Evolutionary conservation across 2,888 invertebrate genomes (phyloP), one percentile per base, ranked within the genome.

Genomic region (Sinodicranocentrus sp.): DNA sequence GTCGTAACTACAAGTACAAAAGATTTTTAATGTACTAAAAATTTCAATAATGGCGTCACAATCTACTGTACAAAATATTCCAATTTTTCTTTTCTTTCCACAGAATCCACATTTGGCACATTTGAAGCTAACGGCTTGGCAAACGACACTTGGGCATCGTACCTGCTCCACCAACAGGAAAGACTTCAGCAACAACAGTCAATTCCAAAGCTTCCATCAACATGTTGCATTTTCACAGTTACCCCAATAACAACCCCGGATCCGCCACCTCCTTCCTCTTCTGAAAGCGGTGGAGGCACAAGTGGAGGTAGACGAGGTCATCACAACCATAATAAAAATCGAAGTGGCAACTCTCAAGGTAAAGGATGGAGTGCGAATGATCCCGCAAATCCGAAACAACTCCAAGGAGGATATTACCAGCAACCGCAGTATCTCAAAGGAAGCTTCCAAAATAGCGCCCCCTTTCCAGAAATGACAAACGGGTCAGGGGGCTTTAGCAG

Each of bases 171-270:
- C n/a, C 78, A 72, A 19, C 78, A 78, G 43, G 77, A 84, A 23
- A 57, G n/a, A 19, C n/a, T 17, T 8, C 52, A 17, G 1, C 73
- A 72, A 68, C 78, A 71, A 39, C 67, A 77, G 59, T 67, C 68
- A 43, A 73, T 76, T 57, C 82, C 82, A 15, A 86, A 82, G 48
- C 80, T 88, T 73, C 88, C 88, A 61, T 83, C 84, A 61, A 85
- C 86, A 70, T 88, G 88, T 63, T 88, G 88, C 75, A 73, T 82
- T 63, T 84, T 87, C 67, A 83, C 71, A 15, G 59, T 79, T 19
- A 59, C 54, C 44, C 71, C 71, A 25, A n/a, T 33, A 19, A 67
- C 78, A 33, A 71, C 72, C 39, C 26, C 75, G 15, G 75, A 77
- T 33, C 67, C 83, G 6, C 72, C 80, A 28, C 39, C 75, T 23